Base-by-base conservation (phyloP, 2,113 vertebrate genomes). In the Suricata suricatta region DNA sequence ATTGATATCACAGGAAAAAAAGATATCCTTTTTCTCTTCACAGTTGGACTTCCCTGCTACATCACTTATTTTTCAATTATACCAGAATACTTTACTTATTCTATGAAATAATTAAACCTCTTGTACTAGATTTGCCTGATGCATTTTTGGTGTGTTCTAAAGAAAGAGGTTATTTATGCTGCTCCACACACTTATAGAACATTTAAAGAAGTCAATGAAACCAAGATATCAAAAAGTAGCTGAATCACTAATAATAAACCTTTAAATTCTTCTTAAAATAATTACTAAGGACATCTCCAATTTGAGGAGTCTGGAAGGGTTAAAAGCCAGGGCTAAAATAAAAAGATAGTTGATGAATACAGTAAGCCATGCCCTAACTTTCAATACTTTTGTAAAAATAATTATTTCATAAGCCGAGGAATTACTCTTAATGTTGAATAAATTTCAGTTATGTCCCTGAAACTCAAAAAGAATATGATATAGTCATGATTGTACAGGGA, bases 311-410 rank as follows among this genome's bases (percentile, higher is more conserved):
- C 25, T 35, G 31, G 4, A 63, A 77, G 14, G 60, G 41, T 41
- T 90, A 95, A 81, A 72, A 47, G 19, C 41, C 38, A 92, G 14
- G 35, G 38, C 33, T 84, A n/a, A 95, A 97, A 71, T 80, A 93
- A 79, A 93, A 3, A 50, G 63, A 88, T 4, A 29, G 54, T 27
- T 66, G 12, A 44, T 64, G 23, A 85, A 72, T 50, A 80, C 47
- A 87, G 41, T 17, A 21, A 38, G 25, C 13, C 7, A 93, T 23
- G 50, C 29, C 31, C n/a, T n/a, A 66, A 16, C 19, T 71, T 68
- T 44, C 19, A 71, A 35, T 17, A 31, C 44, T 52, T 92, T 88
- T 76, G 19, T 35, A 88, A 88, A 97, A 96, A 82, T 76, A 77
- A 72, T 83, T 44, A 31, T 90, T 82, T 64, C 11, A 7, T 85